Evolutionary conservation across 2,888 invertebrate genomes (phyloP).

Genomic region (Liodrosophila aerea): DNA sequence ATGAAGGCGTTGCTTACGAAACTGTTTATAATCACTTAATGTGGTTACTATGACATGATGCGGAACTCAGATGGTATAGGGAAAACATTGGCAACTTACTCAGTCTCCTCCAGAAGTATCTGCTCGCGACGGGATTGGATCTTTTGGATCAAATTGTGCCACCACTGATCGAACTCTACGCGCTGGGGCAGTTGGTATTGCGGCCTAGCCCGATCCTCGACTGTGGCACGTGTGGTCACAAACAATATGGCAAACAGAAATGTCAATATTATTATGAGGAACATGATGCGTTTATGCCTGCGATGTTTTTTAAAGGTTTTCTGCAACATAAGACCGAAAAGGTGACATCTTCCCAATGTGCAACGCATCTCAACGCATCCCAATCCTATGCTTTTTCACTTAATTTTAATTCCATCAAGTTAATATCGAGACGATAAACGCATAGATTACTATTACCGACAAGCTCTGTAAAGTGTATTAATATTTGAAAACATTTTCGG

Average conservation of each 20-base stretch:
- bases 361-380: slow-evolving; percentile 15
- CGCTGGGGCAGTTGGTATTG: too few species aligned
- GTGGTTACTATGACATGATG: not conserved
- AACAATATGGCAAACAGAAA: slow-evolving; percentile 8
- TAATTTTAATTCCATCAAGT: not conserved
- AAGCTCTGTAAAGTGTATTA: not conserved
- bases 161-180: too few species aligned
- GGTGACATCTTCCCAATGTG: not conserved
- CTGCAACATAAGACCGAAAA: slow-evolving; percentile 23
- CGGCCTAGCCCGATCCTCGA: too few species aligned
- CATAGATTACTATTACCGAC: slow-evolving; percentile 18
- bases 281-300: slow-evolving; percentile 9
- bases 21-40: slow-evolving; percentile 19
- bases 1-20: slow-evolving; percentile 51
- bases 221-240: too few species aligned
- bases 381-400: not conserved
- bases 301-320: slow-evolving; percentile 25
- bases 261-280: slow-evolving; percentile 21
- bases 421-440: slow-evolving; percentile 4
- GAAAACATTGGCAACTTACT: slow-evolving; percentile 24
- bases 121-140: not conserved
- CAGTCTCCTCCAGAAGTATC: slow-evolving; percentile 11
- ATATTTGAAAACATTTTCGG: not conserved
- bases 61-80: not conserved
- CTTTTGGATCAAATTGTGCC: too few species aligned